A percentile compares a stretch with the other conserved stretches of the same genome.
These are phyloP conservation scores for Alauda arvensis DNA, from an alignment of 2,797 vertebrate species.

Conservation along the genomic window DNA sequence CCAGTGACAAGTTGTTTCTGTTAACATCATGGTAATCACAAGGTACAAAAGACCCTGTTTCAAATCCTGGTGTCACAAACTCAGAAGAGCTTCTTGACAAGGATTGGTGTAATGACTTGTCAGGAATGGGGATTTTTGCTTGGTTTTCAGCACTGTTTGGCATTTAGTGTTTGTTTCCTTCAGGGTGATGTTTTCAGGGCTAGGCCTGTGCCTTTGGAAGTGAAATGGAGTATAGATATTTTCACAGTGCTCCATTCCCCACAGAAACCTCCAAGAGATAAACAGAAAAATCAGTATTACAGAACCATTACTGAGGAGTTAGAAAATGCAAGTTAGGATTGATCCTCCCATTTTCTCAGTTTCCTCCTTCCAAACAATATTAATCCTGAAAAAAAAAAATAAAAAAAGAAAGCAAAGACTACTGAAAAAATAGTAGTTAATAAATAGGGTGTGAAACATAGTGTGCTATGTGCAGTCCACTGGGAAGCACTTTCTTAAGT, in stretches of 20 bases:
- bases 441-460: neutral
- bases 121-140: neutral
- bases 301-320: neutral
- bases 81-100: neutral
- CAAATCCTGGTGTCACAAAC: conserved; percentile 23
- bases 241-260: neutral
- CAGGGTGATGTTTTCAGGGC: neutral
- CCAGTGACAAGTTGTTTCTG: neutral
- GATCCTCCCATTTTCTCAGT: neutral
- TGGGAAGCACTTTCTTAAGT: neutral
- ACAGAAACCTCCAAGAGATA: neutral
- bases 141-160: neutral
- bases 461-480: neutral
- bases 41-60: neutral
- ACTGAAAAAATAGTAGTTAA: neutral
- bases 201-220: neutral
- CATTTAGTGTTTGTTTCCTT: neutral
- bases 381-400: neutral
- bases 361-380: neutral
- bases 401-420: neutral
- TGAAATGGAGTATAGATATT: neutral
- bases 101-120: neutral
- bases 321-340: neutral
- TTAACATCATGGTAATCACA: neutral
- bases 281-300: neutral